Evolutionary conservation across 2,113 vertebrate genomes (phyloP), one percentile per base, ranked within the genome.

Genomic region (Eulemur macaco): DNA sequence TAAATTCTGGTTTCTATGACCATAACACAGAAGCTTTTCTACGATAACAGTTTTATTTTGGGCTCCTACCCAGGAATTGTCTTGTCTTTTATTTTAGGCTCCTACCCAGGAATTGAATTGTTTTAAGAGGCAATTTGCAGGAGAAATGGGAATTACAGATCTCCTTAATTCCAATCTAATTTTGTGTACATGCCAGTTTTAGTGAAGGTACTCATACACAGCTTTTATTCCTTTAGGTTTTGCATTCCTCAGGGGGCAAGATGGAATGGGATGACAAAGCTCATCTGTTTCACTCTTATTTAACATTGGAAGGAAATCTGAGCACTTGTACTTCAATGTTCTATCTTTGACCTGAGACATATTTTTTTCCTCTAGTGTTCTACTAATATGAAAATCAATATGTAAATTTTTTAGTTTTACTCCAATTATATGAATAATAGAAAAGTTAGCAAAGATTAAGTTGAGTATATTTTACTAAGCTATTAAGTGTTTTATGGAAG

Each of bases 31-130:
- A 90, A 93, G 56, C 31, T 80, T 95, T 95, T 86, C 64, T 71
- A 93, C 82, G 82, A 81, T 63, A 78, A 94, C 95, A 63, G 12
- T 89, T 94, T 92, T 84, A 97, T 93, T 88, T 94, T 91, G 93
- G 86, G 68, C 47, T 85, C 6, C 81, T 52, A 64, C 58, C 71
- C 68, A 34, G 73, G 63, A 93, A 73, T 8, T 94, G 71, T 74
- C 45, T 52, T 81, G 50, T 52, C 83, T 89, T 94, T 95, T 83
- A 96, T 92, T 84, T 92, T 93, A 96, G 89, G 68, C 31, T 76
- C 8, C 74, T 58, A 63, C 58, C 54, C 66, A 34, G 73, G 63
- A 95, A 74, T 5, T 91, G 77, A 92, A 91, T 86, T 93, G 52
- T 95, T n/a, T 89, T 94, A 66, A 89, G 77, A 73, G n/a, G 64